Base-by-base conservation (phyloP, 2,113 vertebrate genomes). In the Centropus unirufus region DNA sequence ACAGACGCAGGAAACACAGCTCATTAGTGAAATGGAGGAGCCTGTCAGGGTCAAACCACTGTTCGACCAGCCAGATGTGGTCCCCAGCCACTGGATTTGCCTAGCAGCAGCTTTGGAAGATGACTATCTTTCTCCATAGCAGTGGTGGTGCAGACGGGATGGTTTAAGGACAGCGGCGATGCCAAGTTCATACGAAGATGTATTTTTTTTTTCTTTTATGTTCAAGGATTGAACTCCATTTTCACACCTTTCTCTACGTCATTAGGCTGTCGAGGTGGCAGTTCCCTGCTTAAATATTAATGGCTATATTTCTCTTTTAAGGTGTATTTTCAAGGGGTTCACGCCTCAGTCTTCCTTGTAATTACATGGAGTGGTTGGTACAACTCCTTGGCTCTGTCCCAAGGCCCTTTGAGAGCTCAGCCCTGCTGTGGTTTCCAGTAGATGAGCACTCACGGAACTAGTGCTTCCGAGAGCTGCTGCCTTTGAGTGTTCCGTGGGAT, bases 221-320 rank as follows among this genome's bases (percentile, higher is more conserved):
- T 95, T 90, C 34, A 72, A 84, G 66, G 40, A 59, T 63, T 93
- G 47, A 91, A 42, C 91, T 82, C 34, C 32, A 74, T 94, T 94
- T 93, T 68, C 59, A 67, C 52, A 78, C 63, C 93, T 95, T 92
- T 87, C 77, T 83, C 82, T 87, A 62, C 80, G 90, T 75, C 94
- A 72, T 91, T 79, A 94, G 42, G 24, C 47, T 74, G 69, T 51
- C 0, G 2, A 89, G 84, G 89, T 91, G 62, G 83, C 57, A 83
- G 51, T 52, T 85, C 59, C 62, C 44, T 68, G 29, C n/a, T 90
- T 88, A 77, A 82, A 77, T 47, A 47, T 92, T 96, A 96, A 96
- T 96, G 84, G 90, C 57, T 93, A 1, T 44, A 76, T 64, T 51
- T 91, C 59, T 74, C 49, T 89, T 95, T 92, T 76, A 89, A 83